A percentile compares a stretch with the other conserved stretches of the same genome.
These are phyloP conservation scores for Euzetes globulus DNA, from an alignment of 2,888 invertebrate genomes.

Conservation along the genomic window DNA sequence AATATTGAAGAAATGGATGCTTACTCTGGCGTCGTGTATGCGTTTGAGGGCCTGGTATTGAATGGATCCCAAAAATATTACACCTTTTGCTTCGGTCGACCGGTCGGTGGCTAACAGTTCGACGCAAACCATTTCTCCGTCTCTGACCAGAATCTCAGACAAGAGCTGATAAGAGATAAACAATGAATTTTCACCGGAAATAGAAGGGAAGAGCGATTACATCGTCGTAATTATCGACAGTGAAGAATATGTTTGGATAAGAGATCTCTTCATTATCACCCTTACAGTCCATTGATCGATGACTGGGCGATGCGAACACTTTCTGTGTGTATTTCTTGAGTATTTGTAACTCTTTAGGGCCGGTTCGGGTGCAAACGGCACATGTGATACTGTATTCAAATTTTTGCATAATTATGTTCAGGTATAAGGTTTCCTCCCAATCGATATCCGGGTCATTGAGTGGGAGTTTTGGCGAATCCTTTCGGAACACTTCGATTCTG, in stretches of 20 bases:
- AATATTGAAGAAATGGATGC: slow-evolving; percentile 44
- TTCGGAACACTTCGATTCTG: slow-evolving; percentile 92
- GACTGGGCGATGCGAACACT: slow-evolving; percentile 95
- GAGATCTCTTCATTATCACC: slow-evolving; percentile 98
- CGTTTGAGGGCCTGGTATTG: slow-evolving; percentile 93
- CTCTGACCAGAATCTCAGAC: slow-evolving; percentile 90
- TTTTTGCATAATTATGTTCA: slow-evolving; percentile 86
- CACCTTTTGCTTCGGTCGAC: slow-evolving; percentile 75
- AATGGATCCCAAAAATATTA: slow-evolving; percentile 94
- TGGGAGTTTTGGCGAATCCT: slow-evolving; percentile 92
- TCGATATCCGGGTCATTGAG: slow-evolving; percentile 92
- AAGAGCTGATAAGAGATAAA: slow-evolving; percentile 59
- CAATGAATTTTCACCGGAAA: not conserved
- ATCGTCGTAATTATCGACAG: slow-evolving; percentile 98
- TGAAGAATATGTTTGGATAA: slow-evolving; percentile 97
- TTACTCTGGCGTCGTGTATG: slow-evolving; percentile 89
- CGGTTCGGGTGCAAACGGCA: slow-evolving; percentile 94
- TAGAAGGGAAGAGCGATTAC: slow-evolving; percentile 50
- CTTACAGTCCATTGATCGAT: slow-evolving; percentile 94
- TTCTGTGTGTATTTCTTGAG: slow-evolving; percentile 77
- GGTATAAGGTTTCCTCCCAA: slow-evolving; percentile 98
- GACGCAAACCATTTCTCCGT: slow-evolving; percentile 98
- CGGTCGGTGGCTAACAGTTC: slow-evolving; percentile 90
- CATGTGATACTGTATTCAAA: slow-evolving; percentile 95
- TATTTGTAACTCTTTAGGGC: slow-evolving; percentile 94